Base-by-base conservation (phyloP, 2,797 vertebrate species). In the Acropternis orthonyx region DNA sequence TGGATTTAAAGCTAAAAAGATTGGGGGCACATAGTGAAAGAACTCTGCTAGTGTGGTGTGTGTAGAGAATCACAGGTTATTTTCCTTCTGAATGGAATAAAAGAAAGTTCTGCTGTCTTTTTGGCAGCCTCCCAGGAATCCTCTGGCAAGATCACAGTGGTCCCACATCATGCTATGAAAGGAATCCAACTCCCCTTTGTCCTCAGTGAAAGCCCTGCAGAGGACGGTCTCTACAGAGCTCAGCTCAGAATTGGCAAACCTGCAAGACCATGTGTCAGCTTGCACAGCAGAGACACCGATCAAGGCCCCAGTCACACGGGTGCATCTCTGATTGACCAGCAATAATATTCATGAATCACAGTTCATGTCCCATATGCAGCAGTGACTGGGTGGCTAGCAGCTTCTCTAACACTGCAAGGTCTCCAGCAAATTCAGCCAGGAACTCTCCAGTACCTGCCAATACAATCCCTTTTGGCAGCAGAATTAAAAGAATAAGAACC, bases 141-240 rank as follows among this genome's bases (percentile, higher is more conserved):
- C 85, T 95, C 96, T 96, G 76, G 97, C 92, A 34, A 98, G 93
- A 94, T 98, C 98, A 65, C 90, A 98, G 6, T 96, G 98, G 88
- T 98, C 98, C 98, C 97, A 97, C 39, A 95, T 95, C 2, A 98
- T 92, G 28, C 97, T 97, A 1, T 94, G 96, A 46, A 85, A 49
- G 19, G 67, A 97, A 30, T 97, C 97, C 73, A 88, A 10, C 16
- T 95, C 72, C 30, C 97, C 97, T 55, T 65, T 69, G 54, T 72
- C 79, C 6, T 97, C 84, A 0, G 96, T 97, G 8, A 98, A 96
- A 3, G 98, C 98, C 93, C 98, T 98, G 63, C 97, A 98, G 28
- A 98, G 97, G 73, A 98, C 30, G 67, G 85, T 85, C 81, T 74
- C 78, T 83, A 27, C 4, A 2, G 86, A 82, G 69, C 81, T 84